Base-by-base conservation (phyloP, 1,140 invertebrate genomes). In the Diorhabda sublineata region DNA sequence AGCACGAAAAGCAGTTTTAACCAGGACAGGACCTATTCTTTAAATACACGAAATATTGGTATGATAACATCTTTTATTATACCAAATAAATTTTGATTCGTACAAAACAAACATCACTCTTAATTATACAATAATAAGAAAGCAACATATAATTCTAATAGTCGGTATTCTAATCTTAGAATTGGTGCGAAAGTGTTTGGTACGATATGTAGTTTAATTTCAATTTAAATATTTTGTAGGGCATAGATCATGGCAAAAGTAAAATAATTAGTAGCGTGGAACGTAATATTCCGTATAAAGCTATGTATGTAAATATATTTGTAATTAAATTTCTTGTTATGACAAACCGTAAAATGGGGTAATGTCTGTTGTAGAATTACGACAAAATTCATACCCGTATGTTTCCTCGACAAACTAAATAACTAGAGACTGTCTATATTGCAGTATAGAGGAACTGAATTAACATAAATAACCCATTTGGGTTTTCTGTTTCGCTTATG, bases 301-400 rank as follows among this genome's bases (percentile, higher is more conserved):
- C 26, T 60, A 7, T 60, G 58, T 8, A 60, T 60, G 58, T 60
- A 41, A 60, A 60, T 60, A 60, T 60, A 60, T 60, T 60, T 60
- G 11, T 60, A 60, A 60, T 60, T 60, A 60, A 60, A 60, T 60
- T 60, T 60, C 58, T 60, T 60, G 58, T 60, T 60, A 60, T 60
- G 58, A 60, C 58, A 58, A 58, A 58, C 57, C 7, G 58, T 60
- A 60, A 60, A 60, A 60, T 60, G 4, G 58, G 58, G 58, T 60
- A 42, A 60, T 60, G 58, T 60, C 58, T 60, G n/a, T 42, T 5
- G n/a, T 42, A 42, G 58, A 60, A 60, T 7, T 41, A 42, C 26
- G 58, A 8, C 26, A 60, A 60, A 41, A 60, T 26, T 58, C 58
- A 3, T 60, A 41, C 42, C 58, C 26, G 5, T 60, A 60, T 60